Evolutionary conservation across 1,140 invertebrate genomes (phyloP), one percentile per base, ranked within the genome.

Genomic region (Chrysopa pallens): DNA sequence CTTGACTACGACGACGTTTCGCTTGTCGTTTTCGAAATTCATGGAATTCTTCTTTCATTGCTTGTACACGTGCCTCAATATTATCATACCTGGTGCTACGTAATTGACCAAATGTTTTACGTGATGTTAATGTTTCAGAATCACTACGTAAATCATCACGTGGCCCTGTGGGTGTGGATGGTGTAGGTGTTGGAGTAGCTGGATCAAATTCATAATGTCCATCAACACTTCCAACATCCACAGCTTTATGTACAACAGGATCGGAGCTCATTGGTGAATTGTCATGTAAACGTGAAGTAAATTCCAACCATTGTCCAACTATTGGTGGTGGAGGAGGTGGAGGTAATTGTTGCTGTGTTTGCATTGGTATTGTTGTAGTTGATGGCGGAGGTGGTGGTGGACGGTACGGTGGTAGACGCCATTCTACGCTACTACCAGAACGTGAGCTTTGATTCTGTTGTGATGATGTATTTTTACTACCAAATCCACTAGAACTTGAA

Each of bases 121-220:
- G 48, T 14, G 47, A 50, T 27, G 55, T 43, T 46, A 52, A 49
- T 56, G 50, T 44, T 62, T 59, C 56, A 68, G 63, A 56, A 59
- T 61, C 47, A 60, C 63, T 48, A 39, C 61, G 53, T 43, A 68
- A 61, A 29, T 68, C 63, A 45, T 73, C 72, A 39, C 78, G 60
- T 35, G 71, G 60, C 29, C 70, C 71, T 3, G 77, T 76, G 0
- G 77, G 77, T 12, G 76, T 78, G 2, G 76, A 76, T 23, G 76
- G 77, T n/a, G 84, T 80, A 8, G 83, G 79, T 14, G 81, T 80
- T 31, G 74, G 74, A 7, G 74, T 74, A 1, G 74, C 72, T 11
- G 78, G 77, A 61, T 92, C 87, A 66, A 92, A 94, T 63, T 94
- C 90, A 63, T 94, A 95, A 60, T 94, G 90, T 38, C 87, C 88